Evolutionary conservation across 2,888 invertebrate genomes (phyloP), one percentile per base, ranked within the genome.

Genomic region (Folsomia manolachei): DNA sequence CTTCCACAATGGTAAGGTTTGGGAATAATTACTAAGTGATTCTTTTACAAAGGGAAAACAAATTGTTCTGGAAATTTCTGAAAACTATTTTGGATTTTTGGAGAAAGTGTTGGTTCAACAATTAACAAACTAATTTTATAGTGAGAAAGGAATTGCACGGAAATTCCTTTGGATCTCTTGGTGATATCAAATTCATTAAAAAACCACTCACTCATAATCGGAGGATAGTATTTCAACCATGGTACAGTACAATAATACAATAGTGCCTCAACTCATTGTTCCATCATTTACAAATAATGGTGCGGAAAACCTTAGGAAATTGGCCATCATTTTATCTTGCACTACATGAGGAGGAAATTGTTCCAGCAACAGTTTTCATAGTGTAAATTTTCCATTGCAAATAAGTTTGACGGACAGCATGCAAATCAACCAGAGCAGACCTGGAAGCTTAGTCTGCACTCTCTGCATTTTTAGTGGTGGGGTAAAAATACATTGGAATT

Each of bases 1-100:
- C 78, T 76, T 76, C 64, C 72, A 78, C 74, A 78, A 78, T 78
- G 78, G 78, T 78, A 78, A 78, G 78, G 69, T 51, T 9, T 39
- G 11, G 19, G 11, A 56, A 63, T 7, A 25, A n/a, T 63, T 39
- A 39, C 39, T 39, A 39, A 39, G 39, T 39, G 39, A 9, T 14
- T 39, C 4, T 39, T 39, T 39, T 39, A 39, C 39, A 39, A 39
- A 39, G 14, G 39, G 39, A 39, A 39, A 39, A 39, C 4, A 4
- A 39, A 39, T 39, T 39, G 39, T 39, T 39, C 39, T 39, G 4
- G 7, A 39, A 39, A 39, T 39, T 39, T 39, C 39, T 39, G 7
- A 39, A 39, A 39, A 39, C 39, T 39, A 4, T 9, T 9, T 39
- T 39, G 39, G 39, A 39, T 39, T 39, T 39, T 39, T 39, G 7